These are phyloP conservation scores for Machimus rusticus DNA, from an alignment of 2,888 invertebrate genomes.

Conservation along the genomic window DNA sequence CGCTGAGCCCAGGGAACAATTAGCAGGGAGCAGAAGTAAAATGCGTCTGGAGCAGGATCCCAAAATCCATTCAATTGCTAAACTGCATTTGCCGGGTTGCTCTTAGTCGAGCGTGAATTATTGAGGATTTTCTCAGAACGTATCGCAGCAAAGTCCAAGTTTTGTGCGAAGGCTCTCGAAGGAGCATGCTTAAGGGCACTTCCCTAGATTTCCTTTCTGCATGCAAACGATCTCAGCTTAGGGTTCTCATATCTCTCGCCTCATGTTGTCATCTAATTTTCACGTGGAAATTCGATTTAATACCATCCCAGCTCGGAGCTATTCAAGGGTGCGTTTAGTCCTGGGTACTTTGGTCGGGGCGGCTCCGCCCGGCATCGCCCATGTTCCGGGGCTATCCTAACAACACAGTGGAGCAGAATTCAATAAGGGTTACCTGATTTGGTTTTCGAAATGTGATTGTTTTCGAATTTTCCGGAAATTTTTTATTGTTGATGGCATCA, in stretches of 20 bases:
- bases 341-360: background rate
- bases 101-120: background rate
- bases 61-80: background rate
- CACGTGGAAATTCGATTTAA: conserved; percentile 41
- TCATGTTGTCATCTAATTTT: conserved; percentile 41
- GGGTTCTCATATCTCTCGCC: conserved; percentile 18
- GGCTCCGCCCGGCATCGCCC: background rate
- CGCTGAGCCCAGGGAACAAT: background rate
- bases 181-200: conserved; percentile 26
- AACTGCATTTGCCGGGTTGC: background rate
- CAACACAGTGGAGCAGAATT: conserved; percentile 31
- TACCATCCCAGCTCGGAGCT: conserved; percentile 38
- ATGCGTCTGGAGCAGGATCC: background rate
- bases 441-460: conserved; percentile 40
- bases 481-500: conserved; percentile 39
- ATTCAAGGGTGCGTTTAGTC: conserved; percentile 29
- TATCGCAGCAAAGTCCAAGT: background rate
- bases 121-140: background rate
- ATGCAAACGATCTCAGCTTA: conserved; percentile 37
- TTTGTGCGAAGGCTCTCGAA: background rate
- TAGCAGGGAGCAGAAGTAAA: background rate
- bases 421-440: conserved; percentile 43
- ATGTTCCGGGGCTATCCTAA: background rate
- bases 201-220: conserved; percentile 25
- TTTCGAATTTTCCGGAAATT: conserved; percentile 42